These are phyloP conservation scores for Sceloporus tristichus DNA, from an alignment of 2,113 vertebrate genomes.

Conservation along the genomic window DNA sequence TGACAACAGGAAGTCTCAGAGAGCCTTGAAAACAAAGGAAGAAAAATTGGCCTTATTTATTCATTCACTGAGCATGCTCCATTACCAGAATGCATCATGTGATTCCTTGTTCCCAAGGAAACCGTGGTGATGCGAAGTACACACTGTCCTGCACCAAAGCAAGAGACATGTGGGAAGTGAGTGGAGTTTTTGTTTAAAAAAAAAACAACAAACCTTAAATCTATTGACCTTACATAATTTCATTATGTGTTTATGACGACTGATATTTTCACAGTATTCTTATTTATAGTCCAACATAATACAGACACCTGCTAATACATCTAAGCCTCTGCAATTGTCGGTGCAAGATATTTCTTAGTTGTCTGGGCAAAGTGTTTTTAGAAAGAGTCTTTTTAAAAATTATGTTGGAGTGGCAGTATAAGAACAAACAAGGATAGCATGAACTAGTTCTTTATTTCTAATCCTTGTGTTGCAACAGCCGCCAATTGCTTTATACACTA, in stretches of 20 bases:
- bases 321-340: neutral
- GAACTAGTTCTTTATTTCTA: slow-evolving; percentile 10
- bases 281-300: neutral
- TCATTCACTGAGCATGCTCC: slow-evolving; percentile 79
- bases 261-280: neutral
- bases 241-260: neutral
- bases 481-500: neutral
- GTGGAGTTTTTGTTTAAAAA: slow-evolving; percentile 13
- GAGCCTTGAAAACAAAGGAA: slow-evolving; percentile 75
- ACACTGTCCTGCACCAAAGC: slow-evolving; percentile 30
- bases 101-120: slow-evolving; percentile 74
- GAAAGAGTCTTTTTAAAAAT: neutral
- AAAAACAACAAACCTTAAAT: neutral
- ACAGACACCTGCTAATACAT: neutral
- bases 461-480: slow-evolving; percentile 10
- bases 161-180: neutral
- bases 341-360: neutral
- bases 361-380: neutral
- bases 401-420: neutral
- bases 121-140: slow-evolving; percentile 64
- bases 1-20: slow-evolving; percentile 77
- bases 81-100: slow-evolving; percentile 59
- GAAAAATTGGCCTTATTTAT: slow-evolving; percentile 78
- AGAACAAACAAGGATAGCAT: neutral
- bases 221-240: slow-evolving; percentile 7